Evolutionary conservation across 1,140 invertebrate genomes (phyloP), one percentile per base, ranked within the genome.

Genomic region (Dysdera silvatica): DNA sequence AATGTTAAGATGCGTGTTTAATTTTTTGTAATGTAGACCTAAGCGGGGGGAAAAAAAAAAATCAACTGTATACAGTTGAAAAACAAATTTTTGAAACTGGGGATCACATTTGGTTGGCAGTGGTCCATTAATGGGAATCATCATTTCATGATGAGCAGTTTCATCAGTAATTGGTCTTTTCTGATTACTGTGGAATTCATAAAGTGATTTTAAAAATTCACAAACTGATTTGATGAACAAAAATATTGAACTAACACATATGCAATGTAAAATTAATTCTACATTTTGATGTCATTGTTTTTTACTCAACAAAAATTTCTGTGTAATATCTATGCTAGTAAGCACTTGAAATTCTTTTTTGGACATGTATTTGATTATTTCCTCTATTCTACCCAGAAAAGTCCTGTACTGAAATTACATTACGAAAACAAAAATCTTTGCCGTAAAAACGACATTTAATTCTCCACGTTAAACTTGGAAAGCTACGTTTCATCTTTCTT

Each of bases 81-180:
- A n/a, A n/a, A n/a, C n/a, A n/a, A n/a, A n/a, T n/a, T n/a, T n/a
- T n/a, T n/a, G n/a, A n/a, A n/a, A n/a, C n/a, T n/a, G n/a, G n/a
- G n/a, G n/a, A 29, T 52, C 49, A 52, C 49, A 52, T 52, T 52
- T 52, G n/a, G 49, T 52, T 26, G 49, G 49, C 14, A 52, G 8
- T 29, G 49, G 49, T 20, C 49, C 49, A 29, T 52, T 52, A 29
- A 52, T 20, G n/a, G 49, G 14, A 16, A 52, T 31, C 49, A 52
- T 52, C 49, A 52, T 24, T 52, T 52, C 49, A 16, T 52, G 10
- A 31, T 52, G 49, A 28, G 49, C 26, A 29, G 49, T 29, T 52
- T 52, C 10, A 29, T 52, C 49, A 52, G 10, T 52, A 14, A 52
- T 28, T n/a, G 49, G 49, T 52, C 49, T 52, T 52, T 29, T 52